Base-by-base conservation (phyloP, 2,888 invertebrate species). In the Resseliella maxima region DNA sequence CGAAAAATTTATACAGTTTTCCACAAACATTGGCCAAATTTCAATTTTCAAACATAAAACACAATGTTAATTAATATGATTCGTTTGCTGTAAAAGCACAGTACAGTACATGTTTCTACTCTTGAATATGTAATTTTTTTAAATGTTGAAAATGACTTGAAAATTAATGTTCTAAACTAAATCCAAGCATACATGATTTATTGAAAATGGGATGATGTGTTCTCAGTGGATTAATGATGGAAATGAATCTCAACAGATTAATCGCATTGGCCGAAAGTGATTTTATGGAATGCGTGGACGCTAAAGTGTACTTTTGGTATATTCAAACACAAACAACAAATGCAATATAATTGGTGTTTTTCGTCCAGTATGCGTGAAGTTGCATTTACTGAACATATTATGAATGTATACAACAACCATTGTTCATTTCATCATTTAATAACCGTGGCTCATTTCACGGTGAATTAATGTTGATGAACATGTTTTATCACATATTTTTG, bases 171-270 rank as follows among this genome's bases (percentile, higher is more conserved):
- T 6, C 59, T 24, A 24, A n/a, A 41, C 12, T 59, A 59, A 59
- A 59, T 59, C 59, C 24, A 2, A 59, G 24, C n/a, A 59, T 24
- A 59, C 24, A 59, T 41, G 41, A 41, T 41, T 59, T 50, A 50
- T 50, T 59, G 59, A n/a, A 59, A 59, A 12, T 72, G 31, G 27
- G 72, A 1, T 24, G 24, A 41, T 59, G 2, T n/a, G 5, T 24
- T 72, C 72, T 72, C 72, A 15, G 31, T 72, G 72, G 72, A 72
- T 72, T 72, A 72, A 72, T 72, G 72, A 72, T n/a, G 72, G 15
- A 72, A 72, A 72, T 72, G 72, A 72, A 72, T 72, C 72, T 72
- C 72, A 72, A 35, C 72, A 72, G 72, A 72, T 72, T 72, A 72
- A 72, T 72, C 15, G 31, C 8, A 50, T 50, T 18, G 10, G 24